Percentiles rank a stretch among this genome's conserved stretches.
phyloP scores from a whole-genome alignment of 2,888 invertebrate species.

The Polydrusus pterygomalis region DNA sequence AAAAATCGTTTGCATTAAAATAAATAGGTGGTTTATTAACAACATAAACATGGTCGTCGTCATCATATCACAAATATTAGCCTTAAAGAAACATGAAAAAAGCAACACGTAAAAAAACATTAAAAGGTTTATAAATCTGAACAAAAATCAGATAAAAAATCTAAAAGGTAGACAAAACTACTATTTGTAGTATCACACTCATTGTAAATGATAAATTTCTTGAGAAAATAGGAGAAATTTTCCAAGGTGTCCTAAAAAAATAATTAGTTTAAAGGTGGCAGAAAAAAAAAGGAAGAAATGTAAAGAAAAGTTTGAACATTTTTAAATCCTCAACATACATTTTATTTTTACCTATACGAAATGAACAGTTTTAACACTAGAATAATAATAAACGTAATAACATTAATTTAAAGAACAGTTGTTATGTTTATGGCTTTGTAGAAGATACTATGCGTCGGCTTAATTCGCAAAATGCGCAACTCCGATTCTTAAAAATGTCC shows the following conservation, averaged over 20 bases:
- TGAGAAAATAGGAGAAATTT: conserved; percentile 62
- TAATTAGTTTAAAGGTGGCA: no score
- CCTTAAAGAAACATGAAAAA: conserved; percentile 8
- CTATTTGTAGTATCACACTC: conserved; percentile 53
- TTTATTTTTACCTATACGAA: no score
- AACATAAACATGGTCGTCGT: conserved; percentile 3
- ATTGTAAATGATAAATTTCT: conserved; percentile 58
- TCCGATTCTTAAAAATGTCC: no score
- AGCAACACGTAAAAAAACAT: not conserved
- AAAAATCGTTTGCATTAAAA: conserved; percentile 3
- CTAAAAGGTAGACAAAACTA: conserved; percentile 63
- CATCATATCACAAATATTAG: conserved; percentile 23
- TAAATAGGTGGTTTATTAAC: conserved; percentile 25
- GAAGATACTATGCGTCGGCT: no score
- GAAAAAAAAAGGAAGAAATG: no score
- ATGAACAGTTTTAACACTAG: no score
- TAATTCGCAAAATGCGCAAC: no score
- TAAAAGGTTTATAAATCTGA: conserved; percentile 58
- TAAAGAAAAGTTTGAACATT: no score
- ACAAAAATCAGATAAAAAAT: conserved; percentile 66
- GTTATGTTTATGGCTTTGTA: no score
- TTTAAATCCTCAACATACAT: no score
- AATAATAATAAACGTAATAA: no score
- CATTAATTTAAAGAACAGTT: no score
- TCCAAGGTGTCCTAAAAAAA: conserved; percentile 61